A percentile compares a stretch with the other conserved stretches of the same genome.
These are phyloP conservation scores for Erpetoichthys calabaricus DNA, from an alignment of 2,797 vertebrate genomes.

Conservation along the genomic window DNA sequence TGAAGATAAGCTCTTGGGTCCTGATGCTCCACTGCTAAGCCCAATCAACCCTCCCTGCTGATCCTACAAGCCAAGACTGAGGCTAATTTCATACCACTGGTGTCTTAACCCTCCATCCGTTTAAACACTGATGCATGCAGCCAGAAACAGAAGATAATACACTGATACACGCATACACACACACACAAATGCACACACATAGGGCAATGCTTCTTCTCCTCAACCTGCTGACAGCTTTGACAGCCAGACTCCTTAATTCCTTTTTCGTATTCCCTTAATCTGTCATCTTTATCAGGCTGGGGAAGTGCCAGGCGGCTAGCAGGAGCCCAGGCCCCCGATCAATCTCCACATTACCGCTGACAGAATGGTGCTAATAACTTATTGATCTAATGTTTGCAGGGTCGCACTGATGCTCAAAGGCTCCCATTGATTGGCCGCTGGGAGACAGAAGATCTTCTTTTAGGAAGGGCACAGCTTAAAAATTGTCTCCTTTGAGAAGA, in stretches of 20 bases:
- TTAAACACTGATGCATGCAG: slow-evolving; percentile 10
- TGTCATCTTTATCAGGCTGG: slow-evolving; percentile 97
- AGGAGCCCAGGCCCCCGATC: slow-evolving; percentile 77
- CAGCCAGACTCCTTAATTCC: slow-evolving; percentile 89
- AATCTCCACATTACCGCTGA: slow-evolving; percentile 99
- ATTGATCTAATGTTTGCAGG: slow-evolving; percentile 83
- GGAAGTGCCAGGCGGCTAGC: slow-evolving; percentile 54
- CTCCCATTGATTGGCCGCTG: slow-evolving; percentile 80
- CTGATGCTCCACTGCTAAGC: neutral
- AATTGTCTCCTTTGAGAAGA: slow-evolving; percentile 39
- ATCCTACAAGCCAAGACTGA: neutral
- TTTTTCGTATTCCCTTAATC: slow-evolving; percentile 93
- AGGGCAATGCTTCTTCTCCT: slow-evolving; percentile 28
- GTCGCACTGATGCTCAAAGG: slow-evolving; percentile 72
- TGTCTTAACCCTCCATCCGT: slow-evolving; percentile 24
- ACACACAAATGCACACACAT: neutral
- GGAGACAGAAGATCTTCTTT: slow-evolving; percentile 40
- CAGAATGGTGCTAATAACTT: slow-evolving; percentile 99
- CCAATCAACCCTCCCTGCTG: neutral
- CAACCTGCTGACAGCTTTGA: slow-evolving; percentile 65
- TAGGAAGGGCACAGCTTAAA: slow-evolving; percentile 39
- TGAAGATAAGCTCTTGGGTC: neutral
- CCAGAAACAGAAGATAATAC: too few species aligned
- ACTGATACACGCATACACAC: too few species aligned
- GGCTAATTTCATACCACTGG: neutral